A percentile compares a stretch with the other conserved stretches of the same genome.
Conservation (phyloP, 2,113 vertebrate genomes). For the Barbus barbus region DNA sequence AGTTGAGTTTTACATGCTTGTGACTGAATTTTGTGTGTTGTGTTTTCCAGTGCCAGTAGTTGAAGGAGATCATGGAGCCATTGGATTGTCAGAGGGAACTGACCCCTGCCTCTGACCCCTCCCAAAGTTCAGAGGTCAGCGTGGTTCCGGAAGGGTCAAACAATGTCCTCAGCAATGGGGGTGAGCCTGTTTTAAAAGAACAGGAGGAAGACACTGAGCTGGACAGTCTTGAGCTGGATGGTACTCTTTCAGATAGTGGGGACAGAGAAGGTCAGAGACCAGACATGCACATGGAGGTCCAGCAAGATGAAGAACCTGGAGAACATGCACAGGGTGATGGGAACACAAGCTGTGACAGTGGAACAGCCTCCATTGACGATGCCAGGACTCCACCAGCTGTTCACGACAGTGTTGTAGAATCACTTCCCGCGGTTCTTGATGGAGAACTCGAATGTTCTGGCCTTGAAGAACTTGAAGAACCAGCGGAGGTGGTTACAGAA, state of each 20-base stretch:
- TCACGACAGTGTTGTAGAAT: constrained; percentile 50
- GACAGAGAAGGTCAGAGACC: constrained; percentile 27
- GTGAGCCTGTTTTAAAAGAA: constrained; percentile 32
- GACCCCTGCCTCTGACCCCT: constrained; percentile 43
- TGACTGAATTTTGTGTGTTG: background rate
- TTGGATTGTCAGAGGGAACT: constrained; percentile 50
- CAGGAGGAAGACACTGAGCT: constrained; percentile 44
- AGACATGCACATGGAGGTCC: constrained; percentile 35
- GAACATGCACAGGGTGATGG: constrained; percentile 41
- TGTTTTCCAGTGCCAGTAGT: constrained; percentile 58
- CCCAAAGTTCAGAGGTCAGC: constrained; percentile 48
- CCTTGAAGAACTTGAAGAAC: constrained; percentile 44
- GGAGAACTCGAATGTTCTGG: constrained; percentile 41
- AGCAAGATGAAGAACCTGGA: constrained; percentile 37
- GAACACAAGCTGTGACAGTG: constrained; percentile 53
- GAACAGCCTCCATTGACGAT: constrained; percentile 46
- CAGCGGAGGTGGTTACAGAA: constrained; percentile 9
- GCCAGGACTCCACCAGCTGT: constrained; percentile 49
- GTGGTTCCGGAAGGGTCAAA: constrained; percentile 45
- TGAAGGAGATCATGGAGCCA: constrained; percentile 61
- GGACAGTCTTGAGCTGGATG: constrained; percentile 51
- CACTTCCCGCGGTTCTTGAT: constrained; percentile 46
- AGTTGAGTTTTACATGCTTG: no score
- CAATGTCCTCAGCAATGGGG: constrained; percentile 35
- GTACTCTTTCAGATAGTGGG: constrained; percentile 27